phyloP scores from a whole-genome alignment of 2,113 vertebrate species.

The Corythaeola cristata region DNA sequence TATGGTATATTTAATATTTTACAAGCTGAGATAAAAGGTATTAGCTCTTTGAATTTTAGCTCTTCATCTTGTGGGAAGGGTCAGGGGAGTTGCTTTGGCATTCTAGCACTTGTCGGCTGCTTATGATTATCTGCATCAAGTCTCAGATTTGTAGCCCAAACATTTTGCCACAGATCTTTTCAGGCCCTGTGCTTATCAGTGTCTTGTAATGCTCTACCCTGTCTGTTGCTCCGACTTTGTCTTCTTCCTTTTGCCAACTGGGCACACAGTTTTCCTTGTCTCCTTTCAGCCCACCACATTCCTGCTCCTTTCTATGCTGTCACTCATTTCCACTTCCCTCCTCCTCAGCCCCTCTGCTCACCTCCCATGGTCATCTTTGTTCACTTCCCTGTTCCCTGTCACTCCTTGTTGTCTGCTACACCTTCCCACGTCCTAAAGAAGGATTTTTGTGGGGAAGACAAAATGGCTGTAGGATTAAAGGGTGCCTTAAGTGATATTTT shows the following conservation, averaged over 20 bases:
- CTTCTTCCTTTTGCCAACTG: background rate
- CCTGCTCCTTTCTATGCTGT: background rate
- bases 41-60: background rate
- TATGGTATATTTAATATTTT: background rate
- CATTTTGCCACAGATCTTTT: background rate
- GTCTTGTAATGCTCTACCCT: background rate
- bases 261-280: background rate
- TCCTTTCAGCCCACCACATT: background rate
- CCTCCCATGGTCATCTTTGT: background rate
- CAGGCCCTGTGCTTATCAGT: background rate
- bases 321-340: background rate
- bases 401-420: background rate
- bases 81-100: background rate
- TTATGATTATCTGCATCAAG: background rate
- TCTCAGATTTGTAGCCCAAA: background rate
- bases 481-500: background rate
- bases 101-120: background rate
- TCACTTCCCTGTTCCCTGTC: background rate
- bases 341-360: background rate
- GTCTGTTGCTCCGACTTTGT: background rate
- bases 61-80: background rate
- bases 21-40: background rate
- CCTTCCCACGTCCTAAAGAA: background rate
- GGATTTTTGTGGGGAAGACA: background rate
- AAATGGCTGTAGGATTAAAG: background rate